phyloP scores from a whole-genome alignment of 2,113 vertebrate species.

The Perccottus glenii region DNA sequence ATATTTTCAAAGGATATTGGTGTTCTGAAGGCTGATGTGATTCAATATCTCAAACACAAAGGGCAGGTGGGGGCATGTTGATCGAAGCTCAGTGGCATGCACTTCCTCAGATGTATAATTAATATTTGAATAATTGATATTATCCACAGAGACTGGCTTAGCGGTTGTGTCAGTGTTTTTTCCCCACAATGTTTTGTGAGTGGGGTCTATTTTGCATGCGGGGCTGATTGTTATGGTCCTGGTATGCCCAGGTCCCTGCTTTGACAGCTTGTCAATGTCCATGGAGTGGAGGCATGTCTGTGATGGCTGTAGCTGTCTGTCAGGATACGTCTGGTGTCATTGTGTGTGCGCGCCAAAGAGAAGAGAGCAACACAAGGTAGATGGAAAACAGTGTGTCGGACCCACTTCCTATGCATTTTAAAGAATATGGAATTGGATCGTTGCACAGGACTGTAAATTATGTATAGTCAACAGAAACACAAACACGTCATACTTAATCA shows the following conservation, averaged over 20 bases:
- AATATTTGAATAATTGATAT: slow-evolving; percentile 36
- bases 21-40: not conserved
- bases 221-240: slow-evolving; percentile 47
- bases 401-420: not conserved
- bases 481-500: not conserved
- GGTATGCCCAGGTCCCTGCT: slow-evolving; percentile 28
- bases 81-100: slow-evolving; percentile 3
- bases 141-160: not conserved
- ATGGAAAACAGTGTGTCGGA: not conserved
- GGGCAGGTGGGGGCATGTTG: slow-evolving; percentile 9
- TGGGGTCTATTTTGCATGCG: slow-evolving; percentile 41
- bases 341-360: slow-evolving; percentile 2
- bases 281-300: slow-evolving; percentile 38
- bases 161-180: slow-evolving; percentile 9
- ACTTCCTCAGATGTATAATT: slow-evolving; percentile 29
- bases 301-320: slow-evolving; percentile 45
- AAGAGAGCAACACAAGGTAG: not conserved
- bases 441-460: not conserved
- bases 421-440: not conserved
- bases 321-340: slow-evolving; percentile 19
- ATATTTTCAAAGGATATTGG: not conserved
- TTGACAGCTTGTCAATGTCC: slow-evolving; percentile 62
- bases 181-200: slow-evolving; percentile 39
- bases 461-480: slow-evolving; percentile 1
- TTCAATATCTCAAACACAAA: slow-evolving; percentile 2